A percentile compares a stretch with the other conserved stretches of the same genome.
phyloP scores from a whole-genome alignment of 2,797 vertebrate species.

The Oreochromis mossambicus region DNA sequence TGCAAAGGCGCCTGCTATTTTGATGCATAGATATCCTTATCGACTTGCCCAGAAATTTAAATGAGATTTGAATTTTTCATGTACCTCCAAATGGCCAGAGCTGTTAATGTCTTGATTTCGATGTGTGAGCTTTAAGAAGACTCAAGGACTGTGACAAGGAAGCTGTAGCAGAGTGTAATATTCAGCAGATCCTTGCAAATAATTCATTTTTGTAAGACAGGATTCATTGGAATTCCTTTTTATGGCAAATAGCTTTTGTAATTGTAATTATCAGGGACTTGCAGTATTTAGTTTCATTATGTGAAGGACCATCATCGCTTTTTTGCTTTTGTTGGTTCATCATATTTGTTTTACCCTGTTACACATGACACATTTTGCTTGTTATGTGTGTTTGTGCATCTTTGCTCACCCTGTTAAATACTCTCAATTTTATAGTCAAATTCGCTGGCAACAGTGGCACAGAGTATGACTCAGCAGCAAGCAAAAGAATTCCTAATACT shows the following conservation, averaged over 20 bases:
- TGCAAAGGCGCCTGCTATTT: constrained; percentile 51
- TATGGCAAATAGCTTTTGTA: constrained; percentile 1
- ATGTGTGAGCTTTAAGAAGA: constrained; percentile 46
- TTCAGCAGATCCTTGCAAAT: constrained; percentile 23
- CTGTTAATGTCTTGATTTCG: constrained; percentile 57
- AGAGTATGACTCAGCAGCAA: background rate
- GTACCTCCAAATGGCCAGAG: constrained; percentile 60
- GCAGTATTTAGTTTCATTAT: constrained; percentile 23
- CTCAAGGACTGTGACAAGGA: constrained; percentile 31
- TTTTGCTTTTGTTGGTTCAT: constrained; percentile 12
- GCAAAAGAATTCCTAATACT: background rate
- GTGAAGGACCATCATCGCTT: constrained; percentile 2
- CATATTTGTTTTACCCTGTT: background rate
- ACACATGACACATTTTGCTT: background rate
- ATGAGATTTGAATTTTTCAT: constrained; percentile 78
- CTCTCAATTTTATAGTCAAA: background rate
- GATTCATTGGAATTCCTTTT: constrained; percentile 26
- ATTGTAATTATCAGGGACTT: constrained; percentile 31
- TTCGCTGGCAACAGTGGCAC: background rate
- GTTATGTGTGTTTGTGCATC: background rate
- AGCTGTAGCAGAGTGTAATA: constrained; percentile 31
- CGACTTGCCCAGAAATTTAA: constrained; percentile 58
- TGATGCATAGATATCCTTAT: constrained; percentile 67
- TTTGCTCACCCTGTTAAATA: background rate
- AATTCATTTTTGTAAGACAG: constrained; percentile 41